A percentile compares a stretch with the other conserved stretches of the same genome.
Evolutionary conservation across 2,797 vertebrate genomes (phyloP).

Genomic region (Intellagama lesueurii): DNA sequence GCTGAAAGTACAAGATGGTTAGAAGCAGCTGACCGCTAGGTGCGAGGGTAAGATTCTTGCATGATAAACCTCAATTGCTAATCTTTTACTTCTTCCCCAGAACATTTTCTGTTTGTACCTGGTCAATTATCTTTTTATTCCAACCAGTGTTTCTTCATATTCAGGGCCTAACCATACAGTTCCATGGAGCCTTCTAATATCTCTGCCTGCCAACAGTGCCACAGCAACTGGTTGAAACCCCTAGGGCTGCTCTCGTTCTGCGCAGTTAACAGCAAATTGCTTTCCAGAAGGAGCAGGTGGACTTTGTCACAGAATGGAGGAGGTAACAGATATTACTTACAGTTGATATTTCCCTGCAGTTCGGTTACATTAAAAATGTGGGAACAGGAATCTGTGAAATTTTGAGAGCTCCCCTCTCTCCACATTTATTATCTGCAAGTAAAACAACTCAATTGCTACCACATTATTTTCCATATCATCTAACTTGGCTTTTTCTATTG

Average conservation of each 20-base stretch:
- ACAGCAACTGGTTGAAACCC: no score
- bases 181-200: neutral
- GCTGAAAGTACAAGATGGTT: no score
- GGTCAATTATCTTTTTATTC: neutral
- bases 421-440: neutral
- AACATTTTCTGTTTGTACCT: no score
- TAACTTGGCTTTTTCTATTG: no score
- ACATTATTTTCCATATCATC: no score
- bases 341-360: neutral
- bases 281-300: neutral
- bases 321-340: neutral
- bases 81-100: neutral
- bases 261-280: neutral
- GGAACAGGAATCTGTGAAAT: neutral
- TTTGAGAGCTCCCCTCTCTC: neutral
- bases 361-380: neutral
- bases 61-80: neutral
- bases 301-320: neutral
- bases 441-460: no score
- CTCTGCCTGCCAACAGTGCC: no score
- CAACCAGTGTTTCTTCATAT: neutral
- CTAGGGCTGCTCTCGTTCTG: neutral
- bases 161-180: neutral
- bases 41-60: neutral
- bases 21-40: neutral